These are phyloP conservation scores for Emberiza fucata DNA, from an alignment of 2,113 vertebrate species.

Conservation along the genomic window DNA sequence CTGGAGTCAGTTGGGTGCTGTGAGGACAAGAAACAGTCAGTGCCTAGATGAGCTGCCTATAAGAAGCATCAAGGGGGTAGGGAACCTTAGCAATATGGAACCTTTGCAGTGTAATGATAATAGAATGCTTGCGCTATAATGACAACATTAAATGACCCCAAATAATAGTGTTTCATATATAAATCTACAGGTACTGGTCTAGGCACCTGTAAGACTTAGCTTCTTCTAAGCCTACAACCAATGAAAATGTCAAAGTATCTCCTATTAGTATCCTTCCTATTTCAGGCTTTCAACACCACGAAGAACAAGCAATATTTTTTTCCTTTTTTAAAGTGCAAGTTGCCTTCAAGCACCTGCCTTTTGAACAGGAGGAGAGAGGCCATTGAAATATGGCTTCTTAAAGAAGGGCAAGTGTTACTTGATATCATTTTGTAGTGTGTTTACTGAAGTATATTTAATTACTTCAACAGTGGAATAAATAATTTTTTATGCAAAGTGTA, in stretches of 20 bases:
- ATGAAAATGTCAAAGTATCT: neutral
- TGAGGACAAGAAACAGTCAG: no score
- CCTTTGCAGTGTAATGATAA: no score
- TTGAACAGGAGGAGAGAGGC: neutral
- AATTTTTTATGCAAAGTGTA: neutral
- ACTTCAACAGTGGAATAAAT: neutral
- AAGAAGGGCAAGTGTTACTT: neutral
- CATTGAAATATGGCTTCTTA: neutral
- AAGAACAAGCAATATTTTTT: neutral
- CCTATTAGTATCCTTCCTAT: neutral
- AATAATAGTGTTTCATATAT: neutral
- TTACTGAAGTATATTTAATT: neutral
- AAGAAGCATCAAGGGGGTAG: no score
- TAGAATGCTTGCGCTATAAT: no score
- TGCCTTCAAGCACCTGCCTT: neutral
- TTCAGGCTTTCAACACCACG: neutral
- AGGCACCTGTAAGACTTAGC: neutral
- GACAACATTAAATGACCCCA: neutral
- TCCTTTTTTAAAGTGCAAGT: neutral
- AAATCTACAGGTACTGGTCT: neutral
- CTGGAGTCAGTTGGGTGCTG: no score
- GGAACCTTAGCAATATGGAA: no score
- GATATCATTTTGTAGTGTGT: neutral
- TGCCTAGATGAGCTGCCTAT: no score
- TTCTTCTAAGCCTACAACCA: neutral